Evolutionary conservation across 1,140 invertebrate species (phyloP).

Genomic region (Aphaenogaster rudis): DNA sequence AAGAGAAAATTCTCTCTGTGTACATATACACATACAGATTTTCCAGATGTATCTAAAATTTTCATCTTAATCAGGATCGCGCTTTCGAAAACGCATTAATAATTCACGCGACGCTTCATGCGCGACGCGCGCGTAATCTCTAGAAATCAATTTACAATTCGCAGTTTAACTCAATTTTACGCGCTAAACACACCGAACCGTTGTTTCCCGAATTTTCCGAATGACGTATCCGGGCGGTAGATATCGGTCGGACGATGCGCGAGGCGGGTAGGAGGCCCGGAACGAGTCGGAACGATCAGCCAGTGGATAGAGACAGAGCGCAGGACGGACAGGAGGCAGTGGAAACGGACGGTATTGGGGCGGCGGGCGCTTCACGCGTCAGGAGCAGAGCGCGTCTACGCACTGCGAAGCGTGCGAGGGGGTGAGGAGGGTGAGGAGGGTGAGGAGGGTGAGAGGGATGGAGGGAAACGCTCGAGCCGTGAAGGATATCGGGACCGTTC

Average conservation of each 20-base stretch:
- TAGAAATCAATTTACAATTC: slow-evolving; percentile 16
- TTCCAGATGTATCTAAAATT: background rate
- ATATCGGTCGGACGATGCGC: slow-evolving; percentile 15
- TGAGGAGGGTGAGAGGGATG: background rate
- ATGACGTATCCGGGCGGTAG: slow-evolving; percentile 8
- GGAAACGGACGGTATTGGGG: slow-evolving; percentile 26
- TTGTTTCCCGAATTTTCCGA: slow-evolving; percentile 39
- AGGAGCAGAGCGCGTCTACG: slow-evolving; percentile 54
- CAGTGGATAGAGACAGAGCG: slow-evolving; percentile 4
- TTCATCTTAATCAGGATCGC: background rate
- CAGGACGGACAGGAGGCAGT: slow-evolving; percentile 34
- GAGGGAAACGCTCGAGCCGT: slow-evolving; percentile 41
- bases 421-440: background rate
- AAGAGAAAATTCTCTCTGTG: no score
- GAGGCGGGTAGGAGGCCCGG: background rate
- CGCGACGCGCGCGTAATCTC: background rate
- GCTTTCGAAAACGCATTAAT: background rate
- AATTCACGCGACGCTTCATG: background rate
- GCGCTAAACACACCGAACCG: background rate
- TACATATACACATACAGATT: background rate
- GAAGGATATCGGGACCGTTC: slow-evolving; percentile 70
- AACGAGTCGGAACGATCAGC: background rate
- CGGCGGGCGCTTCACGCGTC: slow-evolving; percentile 54
- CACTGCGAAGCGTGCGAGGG: slow-evolving; percentile 47
- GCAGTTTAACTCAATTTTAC: slow-evolving; percentile 27